Conservation (phyloP, 2,888 invertebrate genomes). For the Cheilosia scutellata region DNA sequence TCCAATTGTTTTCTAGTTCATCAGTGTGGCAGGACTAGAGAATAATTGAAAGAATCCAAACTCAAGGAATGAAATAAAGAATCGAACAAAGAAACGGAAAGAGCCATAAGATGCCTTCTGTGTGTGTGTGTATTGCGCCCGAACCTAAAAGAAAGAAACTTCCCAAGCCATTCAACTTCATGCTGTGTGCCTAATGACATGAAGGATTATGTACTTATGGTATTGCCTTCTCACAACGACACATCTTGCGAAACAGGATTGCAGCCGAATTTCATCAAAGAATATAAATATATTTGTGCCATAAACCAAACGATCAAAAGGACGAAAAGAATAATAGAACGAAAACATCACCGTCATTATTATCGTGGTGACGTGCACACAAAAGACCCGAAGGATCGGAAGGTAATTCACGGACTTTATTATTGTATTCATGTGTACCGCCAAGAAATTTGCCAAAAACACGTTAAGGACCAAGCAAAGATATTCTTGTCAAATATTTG, state of each 20-base stretch:
- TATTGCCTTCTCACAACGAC: constrained; percentile 20
- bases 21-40: constrained; percentile 39
- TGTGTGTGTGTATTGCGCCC: not conserved
- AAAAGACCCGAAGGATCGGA: constrained; percentile 34
- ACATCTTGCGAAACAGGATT: constrained; percentile 60
- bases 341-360: constrained; percentile 67
- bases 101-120: constrained; percentile 32
- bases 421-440: constrained; percentile 22
- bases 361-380: constrained; percentile 54
- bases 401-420: constrained; percentile 49
- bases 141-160: constrained; percentile 8
- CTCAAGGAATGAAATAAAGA: constrained; percentile 18
- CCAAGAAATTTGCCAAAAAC: constrained; percentile 46
- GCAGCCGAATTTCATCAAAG: constrained; percentile 32
- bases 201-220: constrained; percentile 53
- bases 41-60: constrained; percentile 31
- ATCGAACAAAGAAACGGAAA: constrained; percentile 70
- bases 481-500: constrained; percentile 63
- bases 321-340: constrained; percentile 34
- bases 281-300: not conserved
- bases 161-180: constrained; percentile 26
- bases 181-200: constrained; percentile 61
- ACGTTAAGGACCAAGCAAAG: constrained; percentile 29
- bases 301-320: constrained; percentile 17
- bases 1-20: constrained; percentile 65